These are phyloP conservation scores for Platypus cylindrus DNA, from an alignment of 2,888 invertebrate genomes.

Conservation along the genomic window DNA sequence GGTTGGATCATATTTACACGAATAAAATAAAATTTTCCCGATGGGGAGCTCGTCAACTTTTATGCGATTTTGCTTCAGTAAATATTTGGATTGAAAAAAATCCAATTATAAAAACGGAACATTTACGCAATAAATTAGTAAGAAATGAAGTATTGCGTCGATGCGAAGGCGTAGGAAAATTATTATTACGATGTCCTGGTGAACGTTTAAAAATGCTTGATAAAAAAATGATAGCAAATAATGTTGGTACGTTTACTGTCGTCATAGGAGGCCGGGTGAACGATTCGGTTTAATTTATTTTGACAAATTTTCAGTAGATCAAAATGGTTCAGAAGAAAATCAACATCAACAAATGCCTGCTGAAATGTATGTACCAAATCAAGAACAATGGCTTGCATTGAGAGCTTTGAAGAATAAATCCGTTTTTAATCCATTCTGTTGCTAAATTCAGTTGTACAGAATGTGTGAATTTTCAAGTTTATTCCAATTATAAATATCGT, in stretches of 20 bases:
- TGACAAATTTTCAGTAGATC: constrained; percentile 12
- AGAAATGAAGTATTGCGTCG: constrained; percentile 55
- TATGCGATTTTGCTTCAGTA: constrained; percentile 72
- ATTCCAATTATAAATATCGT: too few relatives aligned
- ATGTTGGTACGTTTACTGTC: constrained; percentile 2
- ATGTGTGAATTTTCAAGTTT: too few relatives aligned
- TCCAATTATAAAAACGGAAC: constrained; percentile 38
- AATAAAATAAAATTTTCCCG: constrained; percentile 71
- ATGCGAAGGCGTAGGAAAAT: constrained; percentile 75
- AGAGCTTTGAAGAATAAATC: constrained; percentile 40
- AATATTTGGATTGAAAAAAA: constrained; percentile 61
- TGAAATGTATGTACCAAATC: constrained; percentile 88
- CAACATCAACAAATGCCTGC: constrained; percentile 57
- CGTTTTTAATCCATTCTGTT: constrained; percentile 12
- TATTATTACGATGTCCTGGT: constrained; percentile 67
- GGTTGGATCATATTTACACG: constrained; percentile 76
- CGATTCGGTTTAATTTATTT: neutral
- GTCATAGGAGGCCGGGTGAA: too few relatives aligned
- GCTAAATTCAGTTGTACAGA: constrained; percentile 1
- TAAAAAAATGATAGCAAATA: constrained; percentile 15
- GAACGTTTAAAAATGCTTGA: constrained; percentile 66
- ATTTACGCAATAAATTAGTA: constrained; percentile 43
- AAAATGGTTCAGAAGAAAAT: constrained; percentile 13
- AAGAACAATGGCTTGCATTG: constrained; percentile 75
- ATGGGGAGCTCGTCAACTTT: constrained; percentile 63